Evolutionary conservation across 2,888 invertebrate genomes (phyloP), one percentile per base, ranked within the genome.

Genomic region (Dasypolia templi): DNA sequence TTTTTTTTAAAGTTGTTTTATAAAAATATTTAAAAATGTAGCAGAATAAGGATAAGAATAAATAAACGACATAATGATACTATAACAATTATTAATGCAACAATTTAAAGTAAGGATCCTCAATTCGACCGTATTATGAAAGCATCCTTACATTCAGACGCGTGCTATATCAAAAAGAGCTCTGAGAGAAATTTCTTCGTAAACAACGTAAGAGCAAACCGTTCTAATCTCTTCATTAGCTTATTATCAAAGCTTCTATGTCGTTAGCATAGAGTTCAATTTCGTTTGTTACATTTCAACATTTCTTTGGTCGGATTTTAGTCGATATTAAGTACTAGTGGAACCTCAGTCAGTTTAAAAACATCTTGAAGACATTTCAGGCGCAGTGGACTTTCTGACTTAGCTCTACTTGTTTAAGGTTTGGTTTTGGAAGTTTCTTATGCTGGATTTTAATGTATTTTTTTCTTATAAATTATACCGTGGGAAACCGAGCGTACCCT

Each of bases 401-500:
- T 80, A 11, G 7, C 0, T 0, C 0, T 0, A 17, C 46, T 0
- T 0, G 0, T 9, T 51, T 75, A 83, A 39, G 39, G 68, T 78
- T 67, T 51, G 39, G 14, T 72, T 51, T 82, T 14, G 19, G 0
- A 17, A 29, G 42, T 53, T 35, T 51, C 2, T 0, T 32, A 11
- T 14, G 29, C 22, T 73, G 80, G 61, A 72, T 82, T 81, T 75
- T 78, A 75, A 68, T 83, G 56, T 83, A 67, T 74, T 82, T 85
- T 89, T 89, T 89, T 86, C 79, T 66, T 81, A 81, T 86, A 86
- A 95, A 95, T 85, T 88, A 87, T 85, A 89, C 88, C 96, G 96
- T 96, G 96, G 96, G 96, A 96, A 96, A 95, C 95, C 93, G 94
- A 95, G 96, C 95, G 94, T 96, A 96, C 96, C 97, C 97, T 95